phyloP scores from a whole-genome alignment of 2,888 invertebrate genomes.

The Catotricha subobsoleta region DNA sequence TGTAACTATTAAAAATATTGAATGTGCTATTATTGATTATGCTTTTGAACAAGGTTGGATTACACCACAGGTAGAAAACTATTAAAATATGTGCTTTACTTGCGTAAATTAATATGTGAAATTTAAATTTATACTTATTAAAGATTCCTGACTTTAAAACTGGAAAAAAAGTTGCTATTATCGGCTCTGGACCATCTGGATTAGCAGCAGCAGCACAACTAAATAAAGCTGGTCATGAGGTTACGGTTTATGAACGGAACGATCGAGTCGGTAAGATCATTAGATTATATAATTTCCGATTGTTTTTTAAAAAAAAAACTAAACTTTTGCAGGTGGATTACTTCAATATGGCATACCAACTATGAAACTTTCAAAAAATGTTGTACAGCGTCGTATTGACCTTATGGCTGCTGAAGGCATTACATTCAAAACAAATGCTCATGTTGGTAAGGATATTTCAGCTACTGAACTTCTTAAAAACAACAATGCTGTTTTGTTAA shows the following conservation, averaged over 20 bases:
- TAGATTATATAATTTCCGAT: not conserved
- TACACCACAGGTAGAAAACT: slow-evolving; percentile 41
- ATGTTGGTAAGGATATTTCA: slow-evolving; percentile 81
- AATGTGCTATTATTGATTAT: slow-evolving; percentile 96
- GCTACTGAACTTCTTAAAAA: slow-evolving; percentile 48
- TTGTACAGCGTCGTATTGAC: slow-evolving; percentile 74
- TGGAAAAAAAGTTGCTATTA: slow-evolving; percentile 68
- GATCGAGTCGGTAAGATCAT: slow-evolving; percentile 51
- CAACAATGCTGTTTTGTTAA: slow-evolving; percentile 72
- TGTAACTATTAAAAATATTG: slow-evolving; percentile 98
- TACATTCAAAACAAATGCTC: slow-evolving; percentile 68
- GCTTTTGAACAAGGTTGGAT: slow-evolving; percentile 96
- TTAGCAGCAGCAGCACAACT: slow-evolving; percentile 92
- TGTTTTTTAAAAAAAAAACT: not conserved
- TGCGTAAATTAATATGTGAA: not conserved
- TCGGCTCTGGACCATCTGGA: slow-evolving; percentile 90
- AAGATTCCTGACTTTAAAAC: slow-evolving; percentile 50
- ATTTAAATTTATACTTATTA: not conserved
- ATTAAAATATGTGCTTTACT: not conserved
- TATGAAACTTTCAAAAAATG: slow-evolving; percentile 92
- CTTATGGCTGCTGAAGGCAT: slow-evolving; percentile 81
- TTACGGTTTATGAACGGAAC: slow-evolving; percentile 93
- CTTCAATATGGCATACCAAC: slow-evolving; percentile 97
- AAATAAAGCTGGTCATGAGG: slow-evolving; percentile 85
- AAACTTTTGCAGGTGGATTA: slow-evolving; percentile 45